A percentile compares a stretch with the other conserved stretches of the same genome.
Evolutionary conservation across 2,888 invertebrate species (phyloP).

Genomic region (Rhingia campestris): DNA sequence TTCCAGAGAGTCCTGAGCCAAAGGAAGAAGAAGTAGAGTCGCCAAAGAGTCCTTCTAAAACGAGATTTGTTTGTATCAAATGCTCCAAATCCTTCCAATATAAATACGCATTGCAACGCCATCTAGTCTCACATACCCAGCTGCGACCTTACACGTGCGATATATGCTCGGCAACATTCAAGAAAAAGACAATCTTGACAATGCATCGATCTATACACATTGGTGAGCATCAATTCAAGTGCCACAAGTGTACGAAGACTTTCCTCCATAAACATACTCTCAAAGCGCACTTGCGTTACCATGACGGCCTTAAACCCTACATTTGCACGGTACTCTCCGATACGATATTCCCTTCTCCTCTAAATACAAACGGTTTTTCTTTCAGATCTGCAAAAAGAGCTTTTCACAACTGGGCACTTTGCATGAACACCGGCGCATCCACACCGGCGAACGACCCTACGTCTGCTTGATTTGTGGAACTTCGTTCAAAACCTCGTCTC

Average conservation of each 20-base stretch:
- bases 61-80: conserved; percentile 88
- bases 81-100: conserved; percentile 91
- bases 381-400: conserved; percentile 87
- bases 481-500: conserved; percentile 59
- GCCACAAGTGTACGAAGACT: conserved; percentile 73
- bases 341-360: conserved; percentile 81
- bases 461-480: conserved; percentile 52
- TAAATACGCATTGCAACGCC: conserved; percentile 88
- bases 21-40: neutral
- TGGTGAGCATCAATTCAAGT: conserved; percentile 82
- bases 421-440: conserved; percentile 89
- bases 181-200: conserved; percentile 50
- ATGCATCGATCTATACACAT: conserved; percentile 88
- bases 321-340: conserved; percentile 85
- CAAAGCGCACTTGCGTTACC: conserved; percentile 91
- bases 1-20: neutral
- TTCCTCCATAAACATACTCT: conserved; percentile 74
- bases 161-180: conserved; percentile 82
- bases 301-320: conserved; percentile 98
- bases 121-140: conserved; percentile 91
- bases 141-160: conserved; percentile 86
- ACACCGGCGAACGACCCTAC: conserved; percentile 85
- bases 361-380: conserved; percentile 5
- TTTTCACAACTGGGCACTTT: conserved; percentile 92
- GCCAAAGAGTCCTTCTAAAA: conserved; percentile 76